Percentiles rank a stretch among this genome's conserved stretches.
These are phyloP conservation scores for Cottus gobio DNA, from an alignment of 2,113 vertebrate species.

Conservation along the genomic window DNA sequence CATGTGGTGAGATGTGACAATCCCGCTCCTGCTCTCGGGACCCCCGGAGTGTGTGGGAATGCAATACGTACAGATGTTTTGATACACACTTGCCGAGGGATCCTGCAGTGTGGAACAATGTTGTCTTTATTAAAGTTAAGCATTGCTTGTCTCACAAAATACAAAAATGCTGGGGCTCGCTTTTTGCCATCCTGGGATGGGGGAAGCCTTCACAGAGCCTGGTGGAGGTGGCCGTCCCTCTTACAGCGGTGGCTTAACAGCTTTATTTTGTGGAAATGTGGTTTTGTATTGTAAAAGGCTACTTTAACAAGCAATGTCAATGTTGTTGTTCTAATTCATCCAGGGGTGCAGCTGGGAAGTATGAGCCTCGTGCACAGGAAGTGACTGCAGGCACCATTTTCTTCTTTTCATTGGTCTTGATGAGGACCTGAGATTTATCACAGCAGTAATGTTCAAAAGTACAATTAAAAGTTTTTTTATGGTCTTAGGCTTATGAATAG, in stretches of 20 bases:
- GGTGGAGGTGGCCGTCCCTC: constrained; percentile 20
- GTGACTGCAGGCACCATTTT: neutral
- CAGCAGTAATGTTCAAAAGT: neutral
- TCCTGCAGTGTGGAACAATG: constrained; percentile 67
- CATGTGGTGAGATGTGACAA: constrained; percentile 69
- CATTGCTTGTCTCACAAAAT: constrained; percentile 55
- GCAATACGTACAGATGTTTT: constrained; percentile 65
- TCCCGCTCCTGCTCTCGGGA: constrained; percentile 40
- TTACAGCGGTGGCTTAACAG: constrained; percentile 21
- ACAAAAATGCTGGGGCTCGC: constrained; percentile 58
- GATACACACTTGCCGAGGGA: constrained; percentile 61
- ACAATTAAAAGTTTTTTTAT: neutral
- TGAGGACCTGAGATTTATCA: constrained; percentile 11
- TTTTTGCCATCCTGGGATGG: constrained; percentile 22
- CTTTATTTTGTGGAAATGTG: constrained; percentile 40
- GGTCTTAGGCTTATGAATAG: neutral
- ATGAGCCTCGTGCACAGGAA: neutral
- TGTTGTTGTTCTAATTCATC: neutral
- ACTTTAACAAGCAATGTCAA: constrained; percentile 21
- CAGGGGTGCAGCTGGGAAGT: neutral
- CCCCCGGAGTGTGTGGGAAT: constrained; percentile 48
- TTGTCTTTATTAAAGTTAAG: constrained; percentile 75
- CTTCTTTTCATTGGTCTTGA: neutral
- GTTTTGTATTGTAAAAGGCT: constrained; percentile 35
- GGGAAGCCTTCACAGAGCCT: constrained; percentile 12